Conservation (phyloP, 2,113 vertebrate species). For the Zapornia atra region DNA sequence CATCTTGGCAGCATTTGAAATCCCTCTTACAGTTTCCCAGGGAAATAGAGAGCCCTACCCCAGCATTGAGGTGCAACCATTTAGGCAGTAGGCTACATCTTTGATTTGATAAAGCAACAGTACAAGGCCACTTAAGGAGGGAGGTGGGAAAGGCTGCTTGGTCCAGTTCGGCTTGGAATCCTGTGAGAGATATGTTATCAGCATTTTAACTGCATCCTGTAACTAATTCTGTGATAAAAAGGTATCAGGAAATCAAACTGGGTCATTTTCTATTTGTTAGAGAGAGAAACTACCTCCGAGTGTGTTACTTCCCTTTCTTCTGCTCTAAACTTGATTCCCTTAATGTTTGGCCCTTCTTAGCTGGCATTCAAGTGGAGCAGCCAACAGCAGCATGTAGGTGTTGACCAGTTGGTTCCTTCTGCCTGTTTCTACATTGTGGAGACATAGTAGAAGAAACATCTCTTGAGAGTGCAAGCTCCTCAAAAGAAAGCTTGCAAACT, state of each 20-base stretch:
- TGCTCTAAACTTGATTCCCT: background rate
- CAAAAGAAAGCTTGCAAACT: background rate
- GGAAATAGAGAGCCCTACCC: background rate
- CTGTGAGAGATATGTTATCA: background rate
- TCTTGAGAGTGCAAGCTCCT: background rate
- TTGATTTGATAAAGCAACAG: background rate
- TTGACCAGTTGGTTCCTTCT: background rate
- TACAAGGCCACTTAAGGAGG: background rate
- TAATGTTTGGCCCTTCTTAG: background rate
- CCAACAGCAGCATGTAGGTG: background rate
- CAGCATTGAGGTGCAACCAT: background rate
- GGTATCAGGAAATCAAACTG: background rate
- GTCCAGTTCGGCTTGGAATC: background rate
- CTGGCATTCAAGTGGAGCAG: background rate
- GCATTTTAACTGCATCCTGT: background rate
- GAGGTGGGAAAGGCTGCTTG: background rate
- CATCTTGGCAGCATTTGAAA: background rate
- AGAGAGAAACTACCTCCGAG: background rate
- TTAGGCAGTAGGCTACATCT: background rate
- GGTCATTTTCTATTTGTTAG: background rate
- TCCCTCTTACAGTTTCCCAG: accelerated
- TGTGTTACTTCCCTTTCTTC: background rate
- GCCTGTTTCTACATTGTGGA: background rate
- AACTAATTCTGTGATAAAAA: background rate
- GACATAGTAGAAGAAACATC: accelerated